These are phyloP conservation scores for Zaprionus taronus DNA, from an alignment of 1,140 invertebrate genomes.

Conservation along the genomic window DNA sequence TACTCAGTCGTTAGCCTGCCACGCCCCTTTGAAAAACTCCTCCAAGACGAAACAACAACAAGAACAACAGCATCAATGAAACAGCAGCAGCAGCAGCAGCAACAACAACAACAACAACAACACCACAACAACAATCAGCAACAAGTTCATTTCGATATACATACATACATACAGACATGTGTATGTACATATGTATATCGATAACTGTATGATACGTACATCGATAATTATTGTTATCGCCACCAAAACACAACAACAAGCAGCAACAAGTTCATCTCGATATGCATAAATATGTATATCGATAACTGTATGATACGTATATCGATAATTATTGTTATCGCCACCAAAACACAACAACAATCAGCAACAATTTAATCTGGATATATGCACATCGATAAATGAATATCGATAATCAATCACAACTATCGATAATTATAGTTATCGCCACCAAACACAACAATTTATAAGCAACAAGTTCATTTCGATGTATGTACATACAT, in stretches of 20 bases:
- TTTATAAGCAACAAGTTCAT: conserved; percentile 13
- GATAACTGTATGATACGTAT: background rate
- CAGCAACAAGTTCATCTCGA: background rate
- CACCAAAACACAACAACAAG: too few species aligned
- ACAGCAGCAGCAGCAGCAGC: conserved; percentile 19
- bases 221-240: too few species aligned
- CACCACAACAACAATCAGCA: conserved; percentile 9
- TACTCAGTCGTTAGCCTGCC: background rate
- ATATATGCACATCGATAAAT: background rate
- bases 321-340: conserved; percentile 3
- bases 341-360: background rate
- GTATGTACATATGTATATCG: background rate
- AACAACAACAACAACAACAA: conserved; percentile 17
- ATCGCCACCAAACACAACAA: background rate
- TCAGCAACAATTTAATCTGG: background rate
- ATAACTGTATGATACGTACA: too few species aligned
- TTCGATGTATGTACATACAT: conserved; percentile 2
- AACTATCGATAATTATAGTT: too few species aligned
- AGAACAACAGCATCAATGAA: conserved; percentile 14
- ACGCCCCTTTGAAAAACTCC: background rate
- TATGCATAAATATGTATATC: conserved; percentile 6
- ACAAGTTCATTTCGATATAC: conserved; percentile 8
- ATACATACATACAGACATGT: too few species aligned
- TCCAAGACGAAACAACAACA: conserved; percentile 28
- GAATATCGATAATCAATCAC: too few species aligned